phyloP scores from a whole-genome alignment of 1,140 invertebrate species.

The Lordiphosa collinella region DNA sequence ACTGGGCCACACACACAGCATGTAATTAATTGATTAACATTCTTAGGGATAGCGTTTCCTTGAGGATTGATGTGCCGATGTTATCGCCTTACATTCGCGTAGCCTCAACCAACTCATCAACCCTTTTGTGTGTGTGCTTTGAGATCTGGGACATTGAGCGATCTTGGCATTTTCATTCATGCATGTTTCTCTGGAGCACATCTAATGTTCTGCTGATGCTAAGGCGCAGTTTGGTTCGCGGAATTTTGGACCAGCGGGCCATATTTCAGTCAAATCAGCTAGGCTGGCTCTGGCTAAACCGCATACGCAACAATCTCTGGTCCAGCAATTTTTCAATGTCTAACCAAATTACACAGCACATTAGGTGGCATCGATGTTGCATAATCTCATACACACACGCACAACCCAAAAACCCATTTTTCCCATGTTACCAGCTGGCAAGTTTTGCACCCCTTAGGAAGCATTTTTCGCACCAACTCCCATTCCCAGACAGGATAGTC shows the following conservation, averaged over 20 bases:
- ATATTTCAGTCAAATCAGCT: constrained; percentile 13
- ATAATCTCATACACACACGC: constrained; percentile 35
- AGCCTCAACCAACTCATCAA: constrained; percentile 47
- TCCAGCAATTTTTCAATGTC: constrained; percentile 72
- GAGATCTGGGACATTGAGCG: constrained; percentile 44
- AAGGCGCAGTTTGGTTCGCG: constrained; percentile 58
- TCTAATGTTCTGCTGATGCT: constrained; percentile 47
- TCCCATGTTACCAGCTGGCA: constrained; percentile 50
- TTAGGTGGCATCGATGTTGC: constrained; percentile 60
- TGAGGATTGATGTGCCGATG: constrained; percentile 65
- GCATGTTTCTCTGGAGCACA: constrained; percentile 4
- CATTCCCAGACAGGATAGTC: constrained; percentile 52
- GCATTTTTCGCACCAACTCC: constrained; percentile 52
- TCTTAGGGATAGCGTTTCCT: constrained; percentile 65
- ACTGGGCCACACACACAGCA: constrained; percentile 39
- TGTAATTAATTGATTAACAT: constrained; percentile 78
- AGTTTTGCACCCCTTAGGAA: constrained; percentile 41
- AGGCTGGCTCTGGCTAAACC: constrained; percentile 4
- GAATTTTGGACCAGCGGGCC: constrained; percentile 46
- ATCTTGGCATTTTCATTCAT: constrained; percentile 22
- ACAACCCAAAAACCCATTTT: constrained; percentile 15
- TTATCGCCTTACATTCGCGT: constrained; percentile 68
- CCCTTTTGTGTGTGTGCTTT: constrained; percentile 52
- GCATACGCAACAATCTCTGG: constrained; percentile 32
- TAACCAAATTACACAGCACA: constrained; percentile 61